Conservation (phyloP, 2,797 vertebrate genomes). For the Mormyrops attenuatus region DNA sequence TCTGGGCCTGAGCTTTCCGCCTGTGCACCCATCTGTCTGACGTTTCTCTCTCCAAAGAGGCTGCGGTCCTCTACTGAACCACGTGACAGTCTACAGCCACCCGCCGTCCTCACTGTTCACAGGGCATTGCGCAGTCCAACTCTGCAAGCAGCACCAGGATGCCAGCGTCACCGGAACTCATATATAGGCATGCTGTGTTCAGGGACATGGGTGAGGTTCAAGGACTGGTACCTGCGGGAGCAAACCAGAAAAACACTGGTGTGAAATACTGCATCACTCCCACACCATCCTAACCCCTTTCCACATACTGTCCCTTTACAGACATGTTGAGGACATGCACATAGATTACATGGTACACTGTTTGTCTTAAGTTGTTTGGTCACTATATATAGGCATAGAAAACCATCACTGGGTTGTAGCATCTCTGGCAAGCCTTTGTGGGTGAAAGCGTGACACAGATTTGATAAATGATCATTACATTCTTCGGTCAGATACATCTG, state of each 20-base stretch:
- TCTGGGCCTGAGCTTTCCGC: neutral
- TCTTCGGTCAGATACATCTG: neutral
- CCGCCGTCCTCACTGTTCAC: slow-evolving; percentile 37
- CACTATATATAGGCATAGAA: neutral
- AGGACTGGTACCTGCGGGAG: slow-evolving; percentile 68
- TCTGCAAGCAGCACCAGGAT: slow-evolving; percentile 37
- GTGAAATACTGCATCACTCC: neutral
- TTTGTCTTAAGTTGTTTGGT: neutral
- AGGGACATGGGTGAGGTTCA: slow-evolving; percentile 74
- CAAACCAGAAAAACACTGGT: neutral
- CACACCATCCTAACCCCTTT: neutral
- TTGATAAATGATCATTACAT: neutral
- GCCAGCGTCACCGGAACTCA: slow-evolving; percentile 71
- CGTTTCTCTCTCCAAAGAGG: slow-evolving; percentile 14
- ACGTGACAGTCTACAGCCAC: slow-evolving; percentile 30
- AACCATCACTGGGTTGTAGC: neutral
- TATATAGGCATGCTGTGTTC: slow-evolving; percentile 78
- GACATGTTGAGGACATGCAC: neutral
- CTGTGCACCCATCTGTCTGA: slow-evolving; percentile 11
- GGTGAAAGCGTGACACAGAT: neutral
- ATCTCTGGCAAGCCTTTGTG: neutral
- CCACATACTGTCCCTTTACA: neutral
- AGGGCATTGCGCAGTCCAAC: slow-evolving; percentile 44
- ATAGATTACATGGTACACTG: neutral
- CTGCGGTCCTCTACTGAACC: slow-evolving; percentile 2